These are phyloP conservation scores for Anisognathus igniventris DNA, from an alignment of 2,797 vertebrate species.

Conservation along the genomic window DNA sequence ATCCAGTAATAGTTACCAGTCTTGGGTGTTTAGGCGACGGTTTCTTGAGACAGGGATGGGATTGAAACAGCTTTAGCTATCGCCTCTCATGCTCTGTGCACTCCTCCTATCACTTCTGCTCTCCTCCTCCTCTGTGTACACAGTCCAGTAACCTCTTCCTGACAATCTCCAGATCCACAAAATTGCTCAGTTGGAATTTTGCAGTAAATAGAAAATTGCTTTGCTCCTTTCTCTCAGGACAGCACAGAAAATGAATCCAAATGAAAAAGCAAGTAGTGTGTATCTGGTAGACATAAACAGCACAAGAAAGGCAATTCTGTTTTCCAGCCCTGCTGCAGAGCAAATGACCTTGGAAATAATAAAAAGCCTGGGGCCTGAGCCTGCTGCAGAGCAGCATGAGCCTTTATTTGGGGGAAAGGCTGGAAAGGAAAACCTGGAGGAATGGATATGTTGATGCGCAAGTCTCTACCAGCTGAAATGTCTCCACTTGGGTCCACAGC, in stretches of 20 bases:
- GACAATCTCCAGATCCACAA: conserved; percentile 67
- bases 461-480: neutral
- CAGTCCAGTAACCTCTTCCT: conserved; percentile 65
- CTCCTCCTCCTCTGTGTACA: conserved; percentile 32
- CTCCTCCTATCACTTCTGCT: conserved; percentile 57
- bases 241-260: conserved; percentile 70
- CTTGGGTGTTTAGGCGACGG: conserved; percentile 13
- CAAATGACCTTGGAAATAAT: conserved; percentile 59
- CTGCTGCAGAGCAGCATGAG: neutral
- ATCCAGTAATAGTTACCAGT: conserved; percentile 56
- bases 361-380: conserved; percentile 21
- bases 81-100: neutral
- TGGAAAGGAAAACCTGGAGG: conserved; percentile 8
- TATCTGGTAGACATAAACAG: conserved; percentile 74
- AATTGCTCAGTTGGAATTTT: conserved; percentile 64
- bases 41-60: neutral
- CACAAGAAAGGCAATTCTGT: conserved; percentile 50
- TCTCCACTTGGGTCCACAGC: neutral
- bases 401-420: neutral
- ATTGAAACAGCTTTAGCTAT: conserved; percentile 21
- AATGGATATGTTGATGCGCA: neutral
- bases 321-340: conserved; percentile 35
- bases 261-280: conserved; percentile 69
- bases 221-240: conserved; percentile 66
- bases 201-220: conserved; percentile 74